A percentile compares a stretch with the other conserved stretches of the same genome.
Evolutionary conservation across 2,113 vertebrate genomes (phyloP).

Genomic region (Colinus virginianus): DNA sequence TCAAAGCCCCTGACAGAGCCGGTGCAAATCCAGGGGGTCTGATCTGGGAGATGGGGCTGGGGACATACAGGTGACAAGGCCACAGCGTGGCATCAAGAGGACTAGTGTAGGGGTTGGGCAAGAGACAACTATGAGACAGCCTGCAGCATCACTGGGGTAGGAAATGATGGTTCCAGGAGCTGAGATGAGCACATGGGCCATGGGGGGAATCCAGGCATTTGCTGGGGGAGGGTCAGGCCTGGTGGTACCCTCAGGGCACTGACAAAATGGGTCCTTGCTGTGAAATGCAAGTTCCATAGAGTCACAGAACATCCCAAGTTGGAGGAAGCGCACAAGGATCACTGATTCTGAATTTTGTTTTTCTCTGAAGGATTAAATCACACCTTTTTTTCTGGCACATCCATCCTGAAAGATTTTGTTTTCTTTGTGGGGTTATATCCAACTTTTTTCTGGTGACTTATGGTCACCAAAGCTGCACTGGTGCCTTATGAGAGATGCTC

Average conservation of each 20-base stretch:
- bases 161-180: too few species aligned
- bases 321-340: too few species aligned
- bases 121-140: too few species aligned
- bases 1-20: fast-evolving
- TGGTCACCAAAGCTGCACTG: not conserved
- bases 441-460: too few species aligned
- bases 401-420: not conserved
- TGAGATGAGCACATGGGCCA: not conserved
- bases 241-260: fast-evolving
- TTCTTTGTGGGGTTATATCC: not conserved
- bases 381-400: too few species aligned
- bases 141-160: fast-evolving
- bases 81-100: fast-evolving
- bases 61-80: not conserved
- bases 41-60: fast-evolving
- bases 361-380: not conserved
- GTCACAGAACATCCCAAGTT: too few species aligned
- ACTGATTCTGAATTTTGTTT: not conserved
- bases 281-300: not conserved
- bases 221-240: not conserved
- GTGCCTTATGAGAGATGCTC: not conserved
- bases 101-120: not conserved
- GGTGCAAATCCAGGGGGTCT: fast-evolving
- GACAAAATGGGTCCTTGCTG: not conserved
- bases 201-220: not conserved